Base-by-base conservation (phyloP, 1,140 invertebrate genomes). In the Drosophila kanapiae region DNA sequence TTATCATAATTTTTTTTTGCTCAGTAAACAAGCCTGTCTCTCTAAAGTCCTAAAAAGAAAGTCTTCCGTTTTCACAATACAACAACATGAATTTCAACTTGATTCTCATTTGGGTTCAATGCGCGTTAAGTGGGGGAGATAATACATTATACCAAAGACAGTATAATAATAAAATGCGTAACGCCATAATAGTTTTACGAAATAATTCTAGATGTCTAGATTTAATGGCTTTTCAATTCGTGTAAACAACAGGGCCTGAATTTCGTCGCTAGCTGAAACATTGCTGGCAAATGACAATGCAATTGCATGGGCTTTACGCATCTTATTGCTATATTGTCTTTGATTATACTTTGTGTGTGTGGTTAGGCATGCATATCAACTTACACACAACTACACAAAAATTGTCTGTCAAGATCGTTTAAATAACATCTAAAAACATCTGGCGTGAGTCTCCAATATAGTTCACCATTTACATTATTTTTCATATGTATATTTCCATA, bases 391-490 rank as follows among this genome's bases (percentile, higher is more conserved):
- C 76, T 86, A 82, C 83, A 82, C 71, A 82, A 87, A 86, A 82
- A 88, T 78, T 76, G 76, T 87, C 65, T 68, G 56, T 68, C 81
- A 79, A 83, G 65, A 58, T 60, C 70, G 43, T 69, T 79, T 68
- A 78, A 78, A 78, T 85, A 85, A 85, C 82, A 70, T 64, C 82
- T 83, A 82, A 68, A 82, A 86, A 82, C 78, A 78, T 72, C 69
- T 80, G 69, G 33, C 70, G 54, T 71, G 42, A 79, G 71, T 79
- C 57, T 48, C 47, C 43, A 38, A 54, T 54, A 61, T 65, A 64
- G 68, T 74, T 48, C 62, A 68, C 33, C 54, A 27, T 63, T 58
- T 78, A 53, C 49, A 64, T 62, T 33, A 42, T 47, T 69, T 78
- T 53, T 57, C 51, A 57, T 57, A 71, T 76, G 54, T 62, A 60